Percentiles rank a stretch among this genome's conserved stretches.
Evolutionary conservation across 2,888 invertebrate genomes (phyloP).

Genomic region (Mythimna lalbum): DNA sequence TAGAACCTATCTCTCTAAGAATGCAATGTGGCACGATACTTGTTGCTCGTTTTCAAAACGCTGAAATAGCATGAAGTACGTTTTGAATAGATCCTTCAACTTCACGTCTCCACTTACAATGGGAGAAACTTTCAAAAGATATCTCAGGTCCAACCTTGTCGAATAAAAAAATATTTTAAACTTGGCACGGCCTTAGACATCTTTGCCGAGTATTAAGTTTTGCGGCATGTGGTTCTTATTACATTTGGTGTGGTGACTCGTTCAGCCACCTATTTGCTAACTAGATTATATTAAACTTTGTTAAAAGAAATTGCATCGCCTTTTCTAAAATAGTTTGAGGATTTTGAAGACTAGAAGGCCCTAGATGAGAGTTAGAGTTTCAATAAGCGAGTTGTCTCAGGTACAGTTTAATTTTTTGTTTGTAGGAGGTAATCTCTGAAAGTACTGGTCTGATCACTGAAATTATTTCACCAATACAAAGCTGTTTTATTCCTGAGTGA

Average conservation of each 20-base stretch:
- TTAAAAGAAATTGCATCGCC: too few relatives aligned
- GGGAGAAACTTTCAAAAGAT: conserved; percentile 44
- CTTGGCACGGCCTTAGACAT: conserved; percentile 30
- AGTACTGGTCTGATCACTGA: too few relatives aligned
- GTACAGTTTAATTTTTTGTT: too few relatives aligned
- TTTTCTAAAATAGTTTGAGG: too few relatives aligned
- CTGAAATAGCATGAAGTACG: conserved; percentile 21
- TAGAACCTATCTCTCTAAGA: neutral
- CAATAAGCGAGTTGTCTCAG: too few relatives aligned
- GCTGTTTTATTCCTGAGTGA: too few relatives aligned
- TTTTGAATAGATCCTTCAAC: conserved; percentile 24
- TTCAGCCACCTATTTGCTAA: neutral
- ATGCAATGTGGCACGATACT: conserved; percentile 23
- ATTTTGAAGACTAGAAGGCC: too few relatives aligned
- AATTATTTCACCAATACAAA: too few relatives aligned
- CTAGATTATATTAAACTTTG: neutral
- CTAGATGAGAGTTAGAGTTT: too few relatives aligned
- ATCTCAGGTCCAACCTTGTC: conserved; percentile 25
- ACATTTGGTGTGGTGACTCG: neutral
- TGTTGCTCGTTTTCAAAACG: conserved; percentile 45
- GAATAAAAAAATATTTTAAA: conserved; percentile 22
- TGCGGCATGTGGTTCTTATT: neutral
- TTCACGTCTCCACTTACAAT: conserved; percentile 36
- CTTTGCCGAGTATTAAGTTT: neutral
- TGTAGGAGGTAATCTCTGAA: too few relatives aligned